Conservation (phyloP, 2,113 vertebrate genomes). For the Panurus biarmicus region DNA sequence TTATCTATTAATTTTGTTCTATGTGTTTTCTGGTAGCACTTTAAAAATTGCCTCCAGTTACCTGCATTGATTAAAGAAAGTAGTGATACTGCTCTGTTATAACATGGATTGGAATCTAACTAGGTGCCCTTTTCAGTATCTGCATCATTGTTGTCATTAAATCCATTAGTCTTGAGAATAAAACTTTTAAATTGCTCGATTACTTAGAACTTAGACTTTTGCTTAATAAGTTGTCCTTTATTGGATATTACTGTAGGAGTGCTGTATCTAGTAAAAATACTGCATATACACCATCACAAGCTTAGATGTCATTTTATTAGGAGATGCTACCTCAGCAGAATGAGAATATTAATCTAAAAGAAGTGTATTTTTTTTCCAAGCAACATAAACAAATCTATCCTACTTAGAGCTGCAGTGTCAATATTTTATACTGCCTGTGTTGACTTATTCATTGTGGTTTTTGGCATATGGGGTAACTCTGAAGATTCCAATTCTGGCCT, state of each 20-base stretch:
- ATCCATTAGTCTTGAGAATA: not conserved
- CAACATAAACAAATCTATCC: constrained; percentile 18
- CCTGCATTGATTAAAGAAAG: not conserved
- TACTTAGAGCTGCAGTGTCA: constrained; percentile 15
- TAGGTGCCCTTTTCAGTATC: not conserved
- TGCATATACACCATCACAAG: not conserved
- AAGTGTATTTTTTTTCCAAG: not conserved
- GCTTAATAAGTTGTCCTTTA: not conserved
- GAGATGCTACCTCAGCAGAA: constrained; percentile 24
- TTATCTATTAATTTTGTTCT: not conserved
- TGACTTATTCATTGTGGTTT: not conserved
- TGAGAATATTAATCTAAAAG: constrained; percentile 34
- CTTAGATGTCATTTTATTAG: not conserved
- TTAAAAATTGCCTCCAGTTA: not conserved
- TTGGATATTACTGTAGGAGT: not conserved
- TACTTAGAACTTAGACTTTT: not conserved
- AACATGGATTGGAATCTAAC: not conserved
- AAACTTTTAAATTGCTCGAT: not conserved
- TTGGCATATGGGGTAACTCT: not conserved
- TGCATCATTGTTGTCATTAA: not conserved
- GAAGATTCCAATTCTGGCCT: not conserved
- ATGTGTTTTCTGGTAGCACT: not conserved
- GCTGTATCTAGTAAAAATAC: not conserved
- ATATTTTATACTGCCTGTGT: constrained; percentile 15
- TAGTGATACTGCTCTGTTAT: not conserved